phyloP scores from a whole-genome alignment of 2,113 vertebrate genomes.

The Henicopernis longicauda region DNA sequence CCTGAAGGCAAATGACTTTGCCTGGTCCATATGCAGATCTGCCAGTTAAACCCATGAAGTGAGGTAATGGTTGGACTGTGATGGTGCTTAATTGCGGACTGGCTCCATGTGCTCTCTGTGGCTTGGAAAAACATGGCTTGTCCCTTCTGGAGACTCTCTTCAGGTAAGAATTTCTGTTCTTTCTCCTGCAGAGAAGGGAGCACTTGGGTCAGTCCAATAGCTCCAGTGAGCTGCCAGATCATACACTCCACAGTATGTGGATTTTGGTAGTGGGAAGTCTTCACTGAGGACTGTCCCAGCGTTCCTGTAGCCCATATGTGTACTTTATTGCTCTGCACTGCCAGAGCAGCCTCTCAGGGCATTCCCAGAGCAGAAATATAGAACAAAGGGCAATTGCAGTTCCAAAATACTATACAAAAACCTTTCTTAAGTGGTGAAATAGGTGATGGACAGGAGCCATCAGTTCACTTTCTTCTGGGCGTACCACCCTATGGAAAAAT shows the following conservation, averaged over 20 bases:
- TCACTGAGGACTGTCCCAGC: not conserved
- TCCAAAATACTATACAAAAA: not conserved
- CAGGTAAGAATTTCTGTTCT: not conserved
- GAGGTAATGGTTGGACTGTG: not conserved
- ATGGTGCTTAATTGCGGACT: not conserved
- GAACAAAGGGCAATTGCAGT: not conserved
- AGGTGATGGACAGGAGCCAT: not conserved
- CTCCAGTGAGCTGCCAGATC: not conserved
- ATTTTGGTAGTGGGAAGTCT: not conserved
- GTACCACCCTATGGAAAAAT: not conserved
- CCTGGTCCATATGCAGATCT: not conserved
- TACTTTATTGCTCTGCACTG: not conserved
- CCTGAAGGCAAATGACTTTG: not conserved
- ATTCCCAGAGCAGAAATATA: not conserved
- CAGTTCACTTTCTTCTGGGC: not conserved
- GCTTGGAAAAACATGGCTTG: not conserved
- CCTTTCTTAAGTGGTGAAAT: not conserved
- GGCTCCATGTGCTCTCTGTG: not conserved
- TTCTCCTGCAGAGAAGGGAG: not conserved
- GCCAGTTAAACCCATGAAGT: not conserved
- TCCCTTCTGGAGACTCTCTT: not conserved
- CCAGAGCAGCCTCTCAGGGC: not conserved
- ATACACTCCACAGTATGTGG: not conserved
- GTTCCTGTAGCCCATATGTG: not conserved
- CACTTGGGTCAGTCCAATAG: not conserved